A percentile compares a stretch with the other conserved stretches of the same genome.
These are phyloP conservation scores for Neocrepidodera transversa DNA, from an alignment of 2,888 invertebrate species.

Conservation along the genomic window DNA sequence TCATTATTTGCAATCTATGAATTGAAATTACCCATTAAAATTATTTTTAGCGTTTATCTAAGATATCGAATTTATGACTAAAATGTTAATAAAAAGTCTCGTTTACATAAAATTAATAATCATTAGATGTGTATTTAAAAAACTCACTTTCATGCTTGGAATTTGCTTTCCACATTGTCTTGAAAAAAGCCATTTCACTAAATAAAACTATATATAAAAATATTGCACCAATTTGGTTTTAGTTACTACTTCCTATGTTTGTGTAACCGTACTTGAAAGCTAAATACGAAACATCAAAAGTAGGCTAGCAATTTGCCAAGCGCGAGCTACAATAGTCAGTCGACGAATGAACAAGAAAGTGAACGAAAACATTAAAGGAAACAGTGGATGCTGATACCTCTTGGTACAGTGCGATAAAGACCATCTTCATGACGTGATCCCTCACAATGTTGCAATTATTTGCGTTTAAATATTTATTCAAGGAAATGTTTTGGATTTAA, in stretches of 20 bases:
- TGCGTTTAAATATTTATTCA: slow-evolving; percentile 2
- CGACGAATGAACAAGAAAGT: slow-evolving; percentile 23
- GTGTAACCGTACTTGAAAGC: neutral
- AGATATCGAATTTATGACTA: no score
- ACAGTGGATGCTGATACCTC: slow-evolving; percentile 28
- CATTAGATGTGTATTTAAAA: neutral
- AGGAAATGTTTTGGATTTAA: neutral
- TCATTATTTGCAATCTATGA: no score
- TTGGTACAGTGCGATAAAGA: slow-evolving; percentile 25
- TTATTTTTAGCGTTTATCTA: no score
- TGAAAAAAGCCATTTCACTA: slow-evolving; percentile 31
- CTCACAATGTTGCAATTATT: slow-evolving; percentile 7
- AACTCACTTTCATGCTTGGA: slow-evolving; percentile 33
- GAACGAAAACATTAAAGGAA: slow-evolving; percentile 11
- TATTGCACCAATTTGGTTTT: neutral
- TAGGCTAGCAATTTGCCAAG: slow-evolving; percentile 15
- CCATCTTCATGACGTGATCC: slow-evolving; percentile 9
- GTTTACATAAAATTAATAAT: no score
- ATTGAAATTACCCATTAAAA: no score
- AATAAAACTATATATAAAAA: neutral
- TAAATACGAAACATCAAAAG: slow-evolving; percentile 14
- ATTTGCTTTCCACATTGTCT: slow-evolving; percentile 31
- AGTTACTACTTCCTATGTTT: slow-evolving; percentile 3
- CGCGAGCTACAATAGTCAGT: slow-evolving; percentile 24
- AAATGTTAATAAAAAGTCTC: no score